Evolutionary conservation across 2,888 invertebrate genomes (phyloP).

Genomic region (Adelphocoris suturalis): DNA sequence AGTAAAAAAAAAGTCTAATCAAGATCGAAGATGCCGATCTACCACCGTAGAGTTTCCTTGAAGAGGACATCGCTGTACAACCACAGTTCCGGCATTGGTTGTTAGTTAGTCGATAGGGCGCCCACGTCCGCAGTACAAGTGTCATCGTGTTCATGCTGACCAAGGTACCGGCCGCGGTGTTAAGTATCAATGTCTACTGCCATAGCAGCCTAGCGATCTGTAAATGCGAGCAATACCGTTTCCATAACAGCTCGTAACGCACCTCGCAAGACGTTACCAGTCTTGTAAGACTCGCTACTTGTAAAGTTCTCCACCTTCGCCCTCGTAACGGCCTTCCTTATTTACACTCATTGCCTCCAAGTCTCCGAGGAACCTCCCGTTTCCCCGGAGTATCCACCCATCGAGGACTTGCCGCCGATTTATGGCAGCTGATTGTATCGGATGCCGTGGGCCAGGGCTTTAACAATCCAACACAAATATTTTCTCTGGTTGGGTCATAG

Average conservation of each 20-base stretch:
- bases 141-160: not conserved
- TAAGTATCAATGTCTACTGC: not conserved
- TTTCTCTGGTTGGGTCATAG: conserved; percentile 1
- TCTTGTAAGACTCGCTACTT: conserved; percentile 17
- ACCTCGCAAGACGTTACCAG: not conserved
- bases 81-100: not conserved
- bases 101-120: not conserved
- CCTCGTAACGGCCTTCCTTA: not conserved
- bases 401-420: not conserved
- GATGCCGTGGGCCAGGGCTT: not conserved
- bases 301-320: not conserved
- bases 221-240: conserved; percentile 36
- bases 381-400: not conserved
- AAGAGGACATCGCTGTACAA: too few relatives aligned
- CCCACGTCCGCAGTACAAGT: not conserved
- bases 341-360: conserved; percentile 35
- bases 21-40: too few relatives aligned
- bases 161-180: not conserved
- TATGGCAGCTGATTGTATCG: conserved; percentile 39
- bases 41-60: too few relatives aligned
- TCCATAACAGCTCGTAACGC: conserved; percentile 1
- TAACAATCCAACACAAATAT: conserved; percentile 35
- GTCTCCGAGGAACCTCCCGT: conserved; percentile 8
- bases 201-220: not conserved
- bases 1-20: too few relatives aligned